phyloP scores from a whole-genome alignment of 2,113 vertebrate genomes.

The Cebus imitator region DNA sequence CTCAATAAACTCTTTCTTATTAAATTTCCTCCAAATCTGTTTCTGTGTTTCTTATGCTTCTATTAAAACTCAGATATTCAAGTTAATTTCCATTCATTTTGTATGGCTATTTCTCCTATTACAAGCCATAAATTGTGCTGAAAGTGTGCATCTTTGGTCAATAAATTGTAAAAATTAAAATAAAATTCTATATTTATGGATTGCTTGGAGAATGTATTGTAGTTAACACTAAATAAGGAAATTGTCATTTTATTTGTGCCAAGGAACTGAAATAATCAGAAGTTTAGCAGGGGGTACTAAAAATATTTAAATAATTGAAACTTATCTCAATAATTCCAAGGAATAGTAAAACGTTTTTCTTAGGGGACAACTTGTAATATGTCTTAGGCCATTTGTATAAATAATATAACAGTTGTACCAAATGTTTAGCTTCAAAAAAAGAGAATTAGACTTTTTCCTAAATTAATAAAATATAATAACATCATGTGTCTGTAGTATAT shows the following conservation, averaged over 20 bases:
- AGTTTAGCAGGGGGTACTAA: neutral
- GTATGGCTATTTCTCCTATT: neutral
- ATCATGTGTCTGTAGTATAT: neutral
- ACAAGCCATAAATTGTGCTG: neutral
- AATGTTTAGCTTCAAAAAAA: conserved; percentile 8
- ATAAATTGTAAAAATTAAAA: neutral
- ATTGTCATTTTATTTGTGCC: neutral
- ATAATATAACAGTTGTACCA: neutral
- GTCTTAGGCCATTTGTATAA: conserved; percentile 31
- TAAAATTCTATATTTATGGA: neutral
- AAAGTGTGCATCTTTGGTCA: neutral
- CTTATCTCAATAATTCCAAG: conserved; percentile 35
- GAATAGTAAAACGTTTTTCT: neutral
- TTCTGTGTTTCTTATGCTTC: neutral
- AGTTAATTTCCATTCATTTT: neutral
- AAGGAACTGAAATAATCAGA: neutral
- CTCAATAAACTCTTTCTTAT: neutral
- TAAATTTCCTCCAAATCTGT: neutral
- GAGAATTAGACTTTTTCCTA: neutral
- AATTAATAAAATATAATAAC: conserved; percentile 30
- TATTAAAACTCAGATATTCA: neutral
- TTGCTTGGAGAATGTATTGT: neutral
- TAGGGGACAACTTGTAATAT: neutral
- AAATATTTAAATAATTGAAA: conserved; percentile 25
- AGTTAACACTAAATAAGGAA: neutral